phyloP scores from a whole-genome alignment of 2,888 invertebrate genomes.

The Drosophila tanythrix region DNA sequence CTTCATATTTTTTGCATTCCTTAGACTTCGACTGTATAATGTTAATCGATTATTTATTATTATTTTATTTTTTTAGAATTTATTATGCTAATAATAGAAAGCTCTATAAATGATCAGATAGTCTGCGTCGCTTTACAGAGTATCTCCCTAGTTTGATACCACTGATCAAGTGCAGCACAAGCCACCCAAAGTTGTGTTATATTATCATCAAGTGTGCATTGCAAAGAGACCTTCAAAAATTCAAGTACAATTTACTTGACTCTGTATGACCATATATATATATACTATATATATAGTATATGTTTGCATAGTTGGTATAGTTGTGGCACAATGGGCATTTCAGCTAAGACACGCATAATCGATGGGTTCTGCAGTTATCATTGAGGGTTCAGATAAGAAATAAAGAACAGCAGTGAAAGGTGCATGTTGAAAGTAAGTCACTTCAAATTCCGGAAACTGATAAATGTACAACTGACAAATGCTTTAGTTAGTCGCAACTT shows the following conservation, averaged over 20 bases:
- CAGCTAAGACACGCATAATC: slow-evolving; percentile 70
- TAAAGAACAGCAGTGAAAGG: slow-evolving; percentile 6
- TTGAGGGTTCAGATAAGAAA: slow-evolving; percentile 33
- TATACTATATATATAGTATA: background rate
- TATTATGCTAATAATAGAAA: background rate
- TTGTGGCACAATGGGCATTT: slow-evolving; percentile 19
- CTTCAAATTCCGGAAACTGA: slow-evolving; percentile 43
- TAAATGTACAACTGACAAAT: slow-evolving; percentile 46
- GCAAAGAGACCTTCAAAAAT: slow-evolving; percentile 34
- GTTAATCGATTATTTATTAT: no score
- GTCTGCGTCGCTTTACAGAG: background rate
- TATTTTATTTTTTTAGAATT: no score
- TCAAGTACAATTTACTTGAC: slow-evolving; percentile 45
- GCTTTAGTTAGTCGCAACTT: slow-evolving; percentile 26
- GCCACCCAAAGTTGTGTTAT: slow-evolving; percentile 2
- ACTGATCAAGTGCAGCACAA: background rate
- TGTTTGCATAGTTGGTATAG: background rate
- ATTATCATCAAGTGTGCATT: slow-evolving; percentile 49
- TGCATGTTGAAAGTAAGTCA: background rate
- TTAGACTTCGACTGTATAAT: no score
- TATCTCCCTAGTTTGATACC: background rate
- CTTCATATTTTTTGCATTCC: no score
- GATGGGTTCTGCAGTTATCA: slow-evolving; percentile 58
- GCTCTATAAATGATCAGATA: background rate
- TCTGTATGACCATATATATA: background rate